Evolutionary conservation across 2,797 vertebrate species (phyloP).

Genomic region (Erethizon dorsatum): DNA sequence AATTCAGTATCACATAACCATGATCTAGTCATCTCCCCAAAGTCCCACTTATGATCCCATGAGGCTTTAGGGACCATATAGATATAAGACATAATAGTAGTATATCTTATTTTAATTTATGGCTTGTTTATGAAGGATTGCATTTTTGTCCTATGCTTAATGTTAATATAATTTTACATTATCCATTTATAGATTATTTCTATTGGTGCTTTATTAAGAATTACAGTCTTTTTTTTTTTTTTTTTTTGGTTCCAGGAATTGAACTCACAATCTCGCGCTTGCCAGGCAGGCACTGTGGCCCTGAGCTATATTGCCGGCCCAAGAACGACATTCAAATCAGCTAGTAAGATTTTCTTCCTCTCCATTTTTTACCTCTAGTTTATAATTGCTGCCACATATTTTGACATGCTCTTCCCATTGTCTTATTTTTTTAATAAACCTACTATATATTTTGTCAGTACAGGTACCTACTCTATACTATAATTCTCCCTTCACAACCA

Average conservation of each 20-base stretch:
- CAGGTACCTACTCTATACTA: neutral
- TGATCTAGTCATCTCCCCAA: too few relatives aligned
- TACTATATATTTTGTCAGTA: neutral
- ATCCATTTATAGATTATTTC: neutral
- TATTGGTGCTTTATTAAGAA: neutral
- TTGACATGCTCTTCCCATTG: neutral
- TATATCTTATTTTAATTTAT: neutral
- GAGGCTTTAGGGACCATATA: too few relatives aligned
- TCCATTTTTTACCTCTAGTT: neutral
- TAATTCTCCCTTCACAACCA: neutral
- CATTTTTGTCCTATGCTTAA: neutral
- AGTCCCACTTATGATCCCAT: too few relatives aligned
- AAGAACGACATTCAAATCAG: neutral
- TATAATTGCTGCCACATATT: neutral
- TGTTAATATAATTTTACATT: neutral
- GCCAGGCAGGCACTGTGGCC: too few relatives aligned
- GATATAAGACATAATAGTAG: neutral
- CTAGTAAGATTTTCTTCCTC: neutral
- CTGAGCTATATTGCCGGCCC: too few relatives aligned
- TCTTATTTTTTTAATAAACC: constrained; percentile 26
- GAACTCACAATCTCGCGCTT: too few relatives aligned
- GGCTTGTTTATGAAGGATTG: neutral
- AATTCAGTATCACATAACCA: too few relatives aligned
- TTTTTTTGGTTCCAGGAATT: too few relatives aligned
- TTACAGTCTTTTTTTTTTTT: too few relatives aligned